phyloP scores from a whole-genome alignment of 2,888 invertebrate genomes.

The Busseola fusca region DNA sequence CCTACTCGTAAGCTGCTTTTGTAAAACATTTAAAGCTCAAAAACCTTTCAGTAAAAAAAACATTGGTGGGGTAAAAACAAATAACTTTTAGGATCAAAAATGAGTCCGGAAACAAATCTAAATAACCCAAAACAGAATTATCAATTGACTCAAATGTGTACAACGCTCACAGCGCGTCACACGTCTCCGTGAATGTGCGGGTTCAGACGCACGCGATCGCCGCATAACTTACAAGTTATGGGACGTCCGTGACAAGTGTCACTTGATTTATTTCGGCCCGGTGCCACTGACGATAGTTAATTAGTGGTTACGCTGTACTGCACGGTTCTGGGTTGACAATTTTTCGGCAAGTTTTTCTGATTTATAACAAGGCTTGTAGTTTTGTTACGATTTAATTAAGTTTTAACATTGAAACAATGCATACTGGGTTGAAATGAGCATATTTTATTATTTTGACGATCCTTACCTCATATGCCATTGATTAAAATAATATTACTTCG shows the following conservation, averaged over 20 bases:
- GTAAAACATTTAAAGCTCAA: neutral
- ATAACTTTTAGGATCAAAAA: neutral
- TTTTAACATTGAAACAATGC: conserved; percentile 1
- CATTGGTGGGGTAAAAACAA: neutral
- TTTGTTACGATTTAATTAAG: neutral
- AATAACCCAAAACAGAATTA: neutral
- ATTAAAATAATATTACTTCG: conserved; percentile 1
- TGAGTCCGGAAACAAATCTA: neutral
- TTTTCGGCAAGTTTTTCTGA: conserved; percentile 17
- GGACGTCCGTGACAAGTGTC: conserved; percentile 76
- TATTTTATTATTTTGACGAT: neutral
- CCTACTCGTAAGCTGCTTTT: neutral
- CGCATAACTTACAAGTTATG: conserved; percentile 80
- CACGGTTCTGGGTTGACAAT: conserved; percentile 12
- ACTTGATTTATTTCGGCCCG: conserved; percentile 74
- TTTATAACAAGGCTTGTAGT: conserved; percentile 12
- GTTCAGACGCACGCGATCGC: conserved; percentile 65
- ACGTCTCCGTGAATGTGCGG: conserved; percentile 21
- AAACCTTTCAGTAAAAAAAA: neutral
- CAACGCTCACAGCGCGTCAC: neutral
- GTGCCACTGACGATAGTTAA: conserved; percentile 61
- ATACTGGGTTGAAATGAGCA: neutral
- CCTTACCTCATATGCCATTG: neutral
- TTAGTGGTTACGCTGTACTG: conserved; percentile 55
- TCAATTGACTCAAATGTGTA: neutral